A percentile compares a stretch with the other conserved stretches of the same genome.
These are phyloP conservation scores for Drosophila ogumai DNA, from an alignment of 1,140 invertebrate species.

Conservation along the genomic window DNA sequence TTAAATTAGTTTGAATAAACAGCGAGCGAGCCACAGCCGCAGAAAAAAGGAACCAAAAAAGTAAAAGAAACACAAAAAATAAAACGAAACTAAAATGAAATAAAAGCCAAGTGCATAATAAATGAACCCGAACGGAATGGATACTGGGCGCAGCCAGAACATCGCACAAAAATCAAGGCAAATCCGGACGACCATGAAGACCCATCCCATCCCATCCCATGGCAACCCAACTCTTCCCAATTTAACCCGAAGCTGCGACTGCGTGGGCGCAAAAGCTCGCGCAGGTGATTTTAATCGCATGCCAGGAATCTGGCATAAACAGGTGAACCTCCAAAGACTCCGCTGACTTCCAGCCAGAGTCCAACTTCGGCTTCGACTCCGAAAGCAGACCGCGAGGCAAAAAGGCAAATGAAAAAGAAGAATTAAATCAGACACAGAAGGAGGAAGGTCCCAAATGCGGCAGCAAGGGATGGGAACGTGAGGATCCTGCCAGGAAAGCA, in stretches of 20 bases:
- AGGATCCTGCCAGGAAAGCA: neutral
- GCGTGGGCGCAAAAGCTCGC: conserved; percentile 81
- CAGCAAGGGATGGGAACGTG: conserved; percentile 29
- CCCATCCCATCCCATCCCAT: conserved; percentile 27
- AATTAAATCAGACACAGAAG: conserved; percentile 76
- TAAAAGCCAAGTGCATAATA: conserved; percentile 73
- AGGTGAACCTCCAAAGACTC: conserved; percentile 73
- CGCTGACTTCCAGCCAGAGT: conserved; percentile 21
- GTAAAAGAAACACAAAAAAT: conserved; percentile 1
- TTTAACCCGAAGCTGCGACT: conserved; percentile 56
- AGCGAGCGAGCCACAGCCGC: conserved; percentile 61
- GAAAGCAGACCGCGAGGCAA: conserved; percentile 54
- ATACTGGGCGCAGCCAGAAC: conserved; percentile 67
- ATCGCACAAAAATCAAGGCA: conserved; percentile 60
- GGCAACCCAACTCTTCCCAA: conserved; percentile 30
- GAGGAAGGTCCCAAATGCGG: conserved; percentile 32
- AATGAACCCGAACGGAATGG: conserved; percentile 68
- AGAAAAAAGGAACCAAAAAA: neutral
- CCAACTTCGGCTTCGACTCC: conserved; percentile 32
- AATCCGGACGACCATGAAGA: conserved; percentile 43
- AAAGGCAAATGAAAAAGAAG: conserved; percentile 35
- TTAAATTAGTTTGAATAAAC: conserved; percentile 84
- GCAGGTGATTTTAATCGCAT: conserved; percentile 85
- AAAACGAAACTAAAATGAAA: conserved; percentile 54
- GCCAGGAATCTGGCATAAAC: conserved; percentile 84